Evolutionary conservation across 2,888 invertebrate genomes (phyloP), one percentile per base, ranked within the genome.

Genomic region (Entomobrya proxima): DNA sequence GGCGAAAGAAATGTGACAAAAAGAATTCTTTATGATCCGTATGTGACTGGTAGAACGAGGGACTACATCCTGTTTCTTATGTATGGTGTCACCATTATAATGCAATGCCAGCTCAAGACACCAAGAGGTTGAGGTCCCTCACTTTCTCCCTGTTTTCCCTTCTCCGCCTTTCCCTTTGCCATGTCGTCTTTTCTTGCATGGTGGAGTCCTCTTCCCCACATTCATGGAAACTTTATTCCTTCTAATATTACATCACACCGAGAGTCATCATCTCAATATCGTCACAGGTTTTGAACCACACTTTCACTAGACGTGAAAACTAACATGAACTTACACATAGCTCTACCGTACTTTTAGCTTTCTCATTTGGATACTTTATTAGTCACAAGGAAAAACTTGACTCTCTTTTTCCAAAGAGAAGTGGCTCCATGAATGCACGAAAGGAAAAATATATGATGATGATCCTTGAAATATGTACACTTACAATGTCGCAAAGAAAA

Each of bases 1-100:
- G 86, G 88, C 89, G 89, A 89, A 86, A 88, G 89, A 89, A 90
- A 90, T 90, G 89, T 89, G 89, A 89, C 89, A 90, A 89, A 90
- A 89, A 89, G 88, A 88, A 89, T 90, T 88, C 89, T 89, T 89
- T 89, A 89, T 88, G 89, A 88, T 88, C 85, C 85, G 86, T 79
- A 86, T 88, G 86, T 88, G 85, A 86, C 86, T 86, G 72, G 67
- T 81, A 61, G 47, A 82, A 86, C 77, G 86, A 82, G 81, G 44
- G 27, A 82, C 78, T 86, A 74, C 83, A 83, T 86, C 86, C 86
- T 86, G 82, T 75, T 82, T 82, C 74, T 82, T 82, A 75, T 75
- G 82, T 82, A 75, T 75, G 72, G 82, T 82, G 75, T 82, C 75
- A 75, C 75, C 82, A 61, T 74, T 75, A 64, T 75, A 64, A 82